phyloP scores from a whole-genome alignment of 2,888 invertebrate genomes.

The Elysia crispata region DNA sequence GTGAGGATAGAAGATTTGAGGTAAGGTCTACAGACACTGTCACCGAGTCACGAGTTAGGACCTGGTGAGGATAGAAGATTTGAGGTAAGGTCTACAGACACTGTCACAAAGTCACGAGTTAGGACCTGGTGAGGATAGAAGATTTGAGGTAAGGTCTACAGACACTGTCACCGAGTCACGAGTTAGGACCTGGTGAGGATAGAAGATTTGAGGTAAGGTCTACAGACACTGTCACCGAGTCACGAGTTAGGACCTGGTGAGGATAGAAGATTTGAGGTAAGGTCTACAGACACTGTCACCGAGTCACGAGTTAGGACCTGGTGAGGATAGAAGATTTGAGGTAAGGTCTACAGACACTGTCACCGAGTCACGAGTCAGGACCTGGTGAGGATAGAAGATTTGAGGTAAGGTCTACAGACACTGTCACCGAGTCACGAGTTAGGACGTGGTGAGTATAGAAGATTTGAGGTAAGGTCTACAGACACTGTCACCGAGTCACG shows the following conservation, averaged over 20 bases:
- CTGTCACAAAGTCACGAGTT: constrained; percentile 75
- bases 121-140: constrained; percentile 60
- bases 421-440: constrained; percentile 75
- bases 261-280: too few species aligned
- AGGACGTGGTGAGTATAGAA: constrained; percentile 60
- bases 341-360: constrained; percentile 72
- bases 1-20: neutral
- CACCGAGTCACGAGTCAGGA: constrained; percentile 74
- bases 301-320: constrained; percentile 74
- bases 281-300: constrained; percentile 74
- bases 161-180: constrained; percentile 75
- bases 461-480: constrained; percentile 59
- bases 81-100: constrained; percentile 66
- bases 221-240: constrained; percentile 75
- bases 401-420: constrained; percentile 66
- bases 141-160: constrained; percentile 59
- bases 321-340: too few species aligned
- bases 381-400: constrained; percentile 52
- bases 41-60: constrained; percentile 74
- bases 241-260: constrained; percentile 71
- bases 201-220: constrained; percentile 51
- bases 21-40: constrained; percentile 69
- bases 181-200: constrained; percentile 66
- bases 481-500: constrained; percentile 75
- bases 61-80: constrained; percentile 52